Conservation (phyloP, 2,113 vertebrate species). For the Perca flavescens region DNA sequence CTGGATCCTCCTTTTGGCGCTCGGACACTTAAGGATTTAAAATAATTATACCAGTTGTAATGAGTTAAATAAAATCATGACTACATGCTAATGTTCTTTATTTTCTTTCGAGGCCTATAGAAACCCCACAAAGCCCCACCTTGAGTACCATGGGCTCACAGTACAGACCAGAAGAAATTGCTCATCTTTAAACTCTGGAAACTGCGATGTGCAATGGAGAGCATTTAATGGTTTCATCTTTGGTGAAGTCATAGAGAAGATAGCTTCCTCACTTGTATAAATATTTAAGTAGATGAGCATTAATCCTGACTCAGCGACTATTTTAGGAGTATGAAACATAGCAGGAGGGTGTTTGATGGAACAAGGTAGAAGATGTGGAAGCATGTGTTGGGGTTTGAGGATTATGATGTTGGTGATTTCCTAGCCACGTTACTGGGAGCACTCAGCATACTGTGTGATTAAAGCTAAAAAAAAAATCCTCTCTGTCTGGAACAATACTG, state of each 20-base stretch:
- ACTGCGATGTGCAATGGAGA: constrained; percentile 19
- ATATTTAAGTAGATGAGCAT: constrained; percentile 80
- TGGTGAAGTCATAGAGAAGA: constrained; percentile 46
- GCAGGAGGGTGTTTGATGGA: constrained; percentile 27
- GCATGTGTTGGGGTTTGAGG: neutral
- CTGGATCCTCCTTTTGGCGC: constrained; percentile 4
- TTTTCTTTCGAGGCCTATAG: constrained; percentile 6
- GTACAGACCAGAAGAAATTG: neutral
- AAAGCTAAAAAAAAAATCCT: neutral
- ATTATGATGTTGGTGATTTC: neutral
- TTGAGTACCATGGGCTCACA: neutral
- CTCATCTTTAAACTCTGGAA: neutral
- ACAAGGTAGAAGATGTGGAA: neutral
- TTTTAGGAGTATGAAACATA: constrained; percentile 59
- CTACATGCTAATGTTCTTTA: neutral
- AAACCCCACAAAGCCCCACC: neutral
- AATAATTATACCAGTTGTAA: constrained; percentile 18
- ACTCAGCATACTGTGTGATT: neutral
- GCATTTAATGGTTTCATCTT: constrained; percentile 59
- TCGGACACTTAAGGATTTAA: constrained; percentile 2
- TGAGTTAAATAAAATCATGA: constrained; percentile 25
- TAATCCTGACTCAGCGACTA: constrained; percentile 76
- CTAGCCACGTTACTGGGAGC: neutral
- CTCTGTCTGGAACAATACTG: neutral
- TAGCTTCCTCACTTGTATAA: constrained; percentile 70